These are phyloP conservation scores for Synodontis membranacea DNA, from an alignment of 2,113 vertebrate genomes.

Conservation along the genomic window DNA sequence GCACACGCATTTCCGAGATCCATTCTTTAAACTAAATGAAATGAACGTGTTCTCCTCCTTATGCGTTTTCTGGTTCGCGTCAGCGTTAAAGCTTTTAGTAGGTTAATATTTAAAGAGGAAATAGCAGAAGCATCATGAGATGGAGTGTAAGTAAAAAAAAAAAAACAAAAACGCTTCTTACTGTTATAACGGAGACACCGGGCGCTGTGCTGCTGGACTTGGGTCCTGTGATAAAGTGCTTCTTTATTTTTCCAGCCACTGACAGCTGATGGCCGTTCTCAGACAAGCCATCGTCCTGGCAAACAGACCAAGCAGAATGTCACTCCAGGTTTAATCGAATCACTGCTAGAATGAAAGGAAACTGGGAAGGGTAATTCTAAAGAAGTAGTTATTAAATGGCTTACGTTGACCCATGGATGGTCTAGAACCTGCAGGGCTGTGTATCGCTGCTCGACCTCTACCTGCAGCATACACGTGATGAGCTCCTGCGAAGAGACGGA, in stretches of 20 bases:
- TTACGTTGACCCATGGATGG: slow-evolving; percentile 96
- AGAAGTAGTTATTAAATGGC: slow-evolving; percentile 52
- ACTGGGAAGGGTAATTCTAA: too few species aligned
- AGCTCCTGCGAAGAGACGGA: slow-evolving; percentile 78
- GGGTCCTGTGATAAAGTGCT: slow-evolving; percentile 91
- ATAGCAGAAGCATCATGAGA: not conserved
- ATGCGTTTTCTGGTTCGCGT: not conserved
- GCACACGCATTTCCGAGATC: too few species aligned
- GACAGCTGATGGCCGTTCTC: slow-evolving; percentile 90
- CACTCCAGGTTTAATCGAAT: not conserved
- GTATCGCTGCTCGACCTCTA: slow-evolving; percentile 87
- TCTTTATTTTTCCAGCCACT: slow-evolving; percentile 95
- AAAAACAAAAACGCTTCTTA: slow-evolving; percentile 72
- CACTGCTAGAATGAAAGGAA: not conserved
- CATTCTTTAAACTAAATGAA: not conserved
- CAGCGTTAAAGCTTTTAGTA: not conserved
- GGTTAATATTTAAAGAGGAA: not conserved
- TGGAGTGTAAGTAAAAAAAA: not conserved
- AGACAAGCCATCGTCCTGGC: slow-evolving; percentile 85
- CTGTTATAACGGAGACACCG: slow-evolving; percentile 94
- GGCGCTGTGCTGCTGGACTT: slow-evolving; percentile 86
- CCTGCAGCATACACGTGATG: slow-evolving; percentile 91
- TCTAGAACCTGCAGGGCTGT: slow-evolving; percentile 91
- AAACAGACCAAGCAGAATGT: not conserved
- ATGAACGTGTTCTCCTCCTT: not conserved